Base-by-base conservation (phyloP, 2,113 vertebrate species). In the Synchiropus splendidus region DNA sequence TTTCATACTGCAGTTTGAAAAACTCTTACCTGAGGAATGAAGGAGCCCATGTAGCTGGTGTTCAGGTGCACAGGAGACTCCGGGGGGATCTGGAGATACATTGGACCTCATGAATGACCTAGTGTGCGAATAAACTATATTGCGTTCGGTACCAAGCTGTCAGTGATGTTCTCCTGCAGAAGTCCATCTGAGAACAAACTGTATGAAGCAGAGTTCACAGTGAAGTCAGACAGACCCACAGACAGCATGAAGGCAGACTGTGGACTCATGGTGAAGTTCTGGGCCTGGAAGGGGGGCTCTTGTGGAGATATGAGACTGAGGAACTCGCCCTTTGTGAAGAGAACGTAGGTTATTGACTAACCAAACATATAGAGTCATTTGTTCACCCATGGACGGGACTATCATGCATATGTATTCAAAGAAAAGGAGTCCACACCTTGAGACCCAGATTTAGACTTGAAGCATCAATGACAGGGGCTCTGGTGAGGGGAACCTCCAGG, bases 301-400 rank as follows among this genome's bases (percentile, higher is more conserved):
- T 8, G 10, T 0, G 57, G 78, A 31, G 41, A 44, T 30, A 36
- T 35, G 2, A 2, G 16, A 18, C 46, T 61, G 63, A 74, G 65
- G 60, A 85, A 79, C 50, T 80, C 72, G 1, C 83, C 84, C 84
- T 87, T n/a, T n/a, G n/a, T n/a, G n/a, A n/a, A n/a, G n/a, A n/a
- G n/a, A n/a, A n/a, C n/a, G n/a, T n/a, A n/a, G n/a, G n/a, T n/a
- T n/a, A n/a, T n/a, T n/a, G n/a, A n/a, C n/a, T n/a, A n/a, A n/a
- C n/a, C n/a, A n/a, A n/a, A n/a, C n/a, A n/a, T n/a, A n/a, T n/a
- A n/a, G n/a, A n/a, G n/a, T n/a, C n/a, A n/a, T n/a, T n/a, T n/a
- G n/a, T n/a, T n/a, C n/a, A n/a, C n/a, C n/a, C n/a, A n/a, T n/a
- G n/a, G n/a, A n/a, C n/a, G n/a, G n/a, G n/a, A n/a, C n/a, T n/a